Base-by-base conservation (phyloP, 2,113 vertebrate species). In the Oriolus oriolus region DNA sequence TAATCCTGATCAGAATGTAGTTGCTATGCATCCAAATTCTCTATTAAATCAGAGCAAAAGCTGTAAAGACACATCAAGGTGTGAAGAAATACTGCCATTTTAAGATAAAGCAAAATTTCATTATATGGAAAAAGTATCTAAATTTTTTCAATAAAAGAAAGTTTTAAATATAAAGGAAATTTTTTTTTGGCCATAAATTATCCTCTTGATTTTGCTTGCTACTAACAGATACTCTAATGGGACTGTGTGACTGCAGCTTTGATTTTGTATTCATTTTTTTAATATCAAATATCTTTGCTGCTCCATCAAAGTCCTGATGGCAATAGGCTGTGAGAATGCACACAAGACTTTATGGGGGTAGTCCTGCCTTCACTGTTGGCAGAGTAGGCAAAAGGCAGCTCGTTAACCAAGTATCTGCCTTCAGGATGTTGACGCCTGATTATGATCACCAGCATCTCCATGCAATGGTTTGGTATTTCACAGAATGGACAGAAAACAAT, bases 381-480 rank as follows among this genome's bases (percentile, higher is more conserved):
- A 86, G 22, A 50, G 50, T 6, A 27, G 6, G 7, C 39, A 74
- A 75, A 87, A 95, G 74, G 4, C n/a, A 63, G 13, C 39, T 63
- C 3, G 0, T 9, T 18, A 37, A n/a, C 7, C 16, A 42, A 18
- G 11, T 6, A 14, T 26, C 37, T 80, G n/a, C 24, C 45, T 77
- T 84, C 45, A 6, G 5, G 33, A 16, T 4, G 4, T 23, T 73
- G 63, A 33, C 0, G 0, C 31, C 42, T 33, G 45, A 37, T 77
- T 69, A 8, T 37, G 31, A 60, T 60, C 1, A 0, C 30, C 33
- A 42, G 6, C 39, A 54, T 47, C 42, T 75, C 52, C 8, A 2
- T 59, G 23, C 4, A 15, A 35, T 8, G 15, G 22, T 80, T n/a
- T 31, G 52, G 11, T 12, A 65, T 86, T 94, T 80, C 86, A 80